Conservation (phyloP, 2,888 invertebrate genomes). For the Lochmaea capreae region DNA sequence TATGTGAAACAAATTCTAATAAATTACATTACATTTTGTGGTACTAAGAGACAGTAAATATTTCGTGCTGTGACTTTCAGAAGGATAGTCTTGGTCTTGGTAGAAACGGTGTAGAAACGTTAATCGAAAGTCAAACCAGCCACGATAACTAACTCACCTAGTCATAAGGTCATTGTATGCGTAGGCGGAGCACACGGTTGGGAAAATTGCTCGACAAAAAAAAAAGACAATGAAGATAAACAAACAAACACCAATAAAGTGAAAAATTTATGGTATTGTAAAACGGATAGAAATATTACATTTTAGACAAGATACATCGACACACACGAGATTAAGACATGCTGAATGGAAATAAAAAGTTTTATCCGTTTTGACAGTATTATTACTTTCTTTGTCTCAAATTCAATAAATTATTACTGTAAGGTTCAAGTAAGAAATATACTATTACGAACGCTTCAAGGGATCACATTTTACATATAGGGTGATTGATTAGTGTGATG, state of each 20-base stretch:
- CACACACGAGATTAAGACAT: not conserved
- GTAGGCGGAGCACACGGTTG: constrained; percentile 4
- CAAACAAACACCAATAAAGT: constrained; percentile 3
- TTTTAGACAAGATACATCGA: not conserved
- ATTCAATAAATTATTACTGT: too few relatives aligned
- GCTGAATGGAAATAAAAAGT: too few relatives aligned
- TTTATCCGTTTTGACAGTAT: too few relatives aligned
- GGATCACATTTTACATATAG: too few relatives aligned
- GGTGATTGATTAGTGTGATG: too few relatives aligned
- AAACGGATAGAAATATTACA: not conserved
- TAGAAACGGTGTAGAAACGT: not conserved
- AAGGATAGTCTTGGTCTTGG: not conserved
- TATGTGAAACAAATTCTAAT: constrained; percentile 1
- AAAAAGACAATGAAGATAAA: not conserved
- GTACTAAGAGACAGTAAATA: constrained; percentile 1
- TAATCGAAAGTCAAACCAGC: constrained; percentile 11
- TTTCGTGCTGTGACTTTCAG: constrained; percentile 7
- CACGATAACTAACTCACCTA: constrained; percentile 9
- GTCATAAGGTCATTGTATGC: constrained; percentile 3
- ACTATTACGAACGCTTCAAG: too few relatives aligned
- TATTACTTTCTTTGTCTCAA: too few relatives aligned
- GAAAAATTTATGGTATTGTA: not conserved
- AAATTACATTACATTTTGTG: not conserved
- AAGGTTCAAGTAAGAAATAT: too few relatives aligned
- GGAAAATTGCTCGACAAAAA: constrained; percentile 1